Base-by-base conservation (phyloP, 2,888 invertebrate genomes). In the Aphrophora alni region DNA sequence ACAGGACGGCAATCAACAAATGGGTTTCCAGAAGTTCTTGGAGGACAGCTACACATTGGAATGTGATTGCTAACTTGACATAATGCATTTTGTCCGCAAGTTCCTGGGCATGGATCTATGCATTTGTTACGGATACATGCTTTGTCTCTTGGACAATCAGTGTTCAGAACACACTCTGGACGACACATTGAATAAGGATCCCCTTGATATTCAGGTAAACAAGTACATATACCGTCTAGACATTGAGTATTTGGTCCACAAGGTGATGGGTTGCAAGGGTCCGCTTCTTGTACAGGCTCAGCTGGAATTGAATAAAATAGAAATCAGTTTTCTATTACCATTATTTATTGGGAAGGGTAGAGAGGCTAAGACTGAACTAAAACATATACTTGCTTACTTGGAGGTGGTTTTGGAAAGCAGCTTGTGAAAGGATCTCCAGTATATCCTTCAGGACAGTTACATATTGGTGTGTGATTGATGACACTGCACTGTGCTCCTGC, bases 121-220 rank as follows among this genome's bases (percentile, higher is more conserved):
- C 96, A 96, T 88, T 95, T 95, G 86, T 93, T 93, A 85, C 90
- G 90, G 0, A 92, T 89, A 86, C 95, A 95, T 82, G 95, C 93
- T 86, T 91, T 91, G 86, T 93, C 90, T 85, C 91, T 90, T 27
- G 92, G 88, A 87, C 95, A 96, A 85, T 95, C 95, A 14, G 90
- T 88, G 86, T 93, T 95, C 4, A 94, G 88, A n/a, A 94, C 91
- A 88, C 95, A 95, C 88, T 95, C 95, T 4, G 95, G 95, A 84
- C 95, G 91, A 87, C 95, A 96, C 2, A 87, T 86, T 14, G 86
- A 81, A 74, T 88, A 88, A 33, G 90, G 90, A 84, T 89, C n/a
- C n/a, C n/a, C n/a, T n/a, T n/a, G n/a, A n/a, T n/a, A n/a, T n/a
- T n/a, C n/a, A n/a, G n/a, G n/a, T n/a, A n/a, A n/a, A n/a, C n/a